Evolutionary conservation across 2,113 vertebrate genomes (phyloP).

Genomic region (Catharus fuscescens): DNA sequence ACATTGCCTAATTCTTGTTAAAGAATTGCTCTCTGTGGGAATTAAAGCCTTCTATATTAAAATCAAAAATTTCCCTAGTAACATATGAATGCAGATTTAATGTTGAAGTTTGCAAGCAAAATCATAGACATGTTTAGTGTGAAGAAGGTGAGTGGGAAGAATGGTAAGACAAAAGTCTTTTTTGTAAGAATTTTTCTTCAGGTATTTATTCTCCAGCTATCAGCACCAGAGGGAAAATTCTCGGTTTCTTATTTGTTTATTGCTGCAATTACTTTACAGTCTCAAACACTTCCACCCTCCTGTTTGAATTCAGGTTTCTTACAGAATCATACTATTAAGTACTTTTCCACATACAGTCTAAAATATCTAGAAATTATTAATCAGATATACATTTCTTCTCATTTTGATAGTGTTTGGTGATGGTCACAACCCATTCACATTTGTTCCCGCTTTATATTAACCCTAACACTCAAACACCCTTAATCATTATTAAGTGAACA

Average conservation of each 20-base stretch:
- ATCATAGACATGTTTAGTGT: neutral
- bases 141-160: neutral
- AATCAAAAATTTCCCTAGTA: neutral
- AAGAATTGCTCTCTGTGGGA: neutral
- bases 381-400: neutral
- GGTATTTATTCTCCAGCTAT: neutral
- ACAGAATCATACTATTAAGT: neutral
- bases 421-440: neutral
- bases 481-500: neutral
- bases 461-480: fast-evolving
- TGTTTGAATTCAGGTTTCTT: neutral
- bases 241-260: neutral
- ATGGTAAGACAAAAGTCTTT: neutral
- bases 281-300: neutral
- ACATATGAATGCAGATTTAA: neutral
- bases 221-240: neutral
- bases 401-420: neutral
- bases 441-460: neutral
- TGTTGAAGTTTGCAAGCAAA: neutral
- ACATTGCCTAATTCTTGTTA: neutral
- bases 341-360: neutral
- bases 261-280: neutral
- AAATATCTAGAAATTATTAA: neutral
- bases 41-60: neutral
- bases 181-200: neutral